Conservation (phyloP, 1,140 invertebrate species). For the Drosophila pallidifrons region DNA sequence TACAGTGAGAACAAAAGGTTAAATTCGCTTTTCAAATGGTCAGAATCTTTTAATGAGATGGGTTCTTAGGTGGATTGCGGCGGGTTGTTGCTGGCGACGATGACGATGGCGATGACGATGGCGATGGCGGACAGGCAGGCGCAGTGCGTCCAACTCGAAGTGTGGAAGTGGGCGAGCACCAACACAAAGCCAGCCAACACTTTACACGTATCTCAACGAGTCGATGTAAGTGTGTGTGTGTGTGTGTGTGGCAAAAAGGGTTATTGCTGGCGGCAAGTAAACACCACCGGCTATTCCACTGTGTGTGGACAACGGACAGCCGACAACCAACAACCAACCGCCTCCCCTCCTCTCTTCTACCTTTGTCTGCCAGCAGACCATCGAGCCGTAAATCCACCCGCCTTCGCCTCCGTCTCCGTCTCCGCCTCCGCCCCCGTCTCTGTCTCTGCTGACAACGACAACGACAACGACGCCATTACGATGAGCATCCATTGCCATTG, state of each 20-base stretch:
- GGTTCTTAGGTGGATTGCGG: slow-evolving; percentile 36
- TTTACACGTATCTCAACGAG: slow-evolving; percentile 2
- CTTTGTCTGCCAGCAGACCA: slow-evolving; percentile 45
- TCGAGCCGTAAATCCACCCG: slow-evolving; percentile 73
- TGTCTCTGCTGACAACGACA: neutral
- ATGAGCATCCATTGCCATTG: slow-evolving; percentile 48
- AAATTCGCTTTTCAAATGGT: slow-evolving; percentile 81
- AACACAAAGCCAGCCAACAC: slow-evolving; percentile 42
- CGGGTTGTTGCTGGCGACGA: slow-evolving; percentile 18
- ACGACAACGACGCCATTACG: slow-evolving; percentile 59
- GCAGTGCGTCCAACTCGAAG: slow-evolving; percentile 53
- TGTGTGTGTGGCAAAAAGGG: slow-evolving; percentile 51
- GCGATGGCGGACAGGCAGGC: slow-evolving; percentile 75
- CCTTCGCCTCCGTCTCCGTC: slow-evolving; percentile 19
- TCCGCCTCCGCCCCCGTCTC: neutral
- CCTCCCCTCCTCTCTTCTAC: neutral
- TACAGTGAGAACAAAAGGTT: slow-evolving; percentile 73
- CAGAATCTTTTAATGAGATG: slow-evolving; percentile 77
- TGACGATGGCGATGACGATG: slow-evolving; percentile 39
- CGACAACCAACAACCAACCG: slow-evolving; percentile 25
- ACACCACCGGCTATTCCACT: slow-evolving; percentile 73
- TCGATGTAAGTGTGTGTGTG: slow-evolving; percentile 21
- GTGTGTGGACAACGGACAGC: slow-evolving; percentile 42
- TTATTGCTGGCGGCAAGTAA: slow-evolving; percentile 77
- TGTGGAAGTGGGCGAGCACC: slow-evolving; percentile 61